These are phyloP conservation scores for Bergia puertoricense DNA, from an alignment of 92 coral and sea anemone species.

Conservation along the genomic window DNA sequence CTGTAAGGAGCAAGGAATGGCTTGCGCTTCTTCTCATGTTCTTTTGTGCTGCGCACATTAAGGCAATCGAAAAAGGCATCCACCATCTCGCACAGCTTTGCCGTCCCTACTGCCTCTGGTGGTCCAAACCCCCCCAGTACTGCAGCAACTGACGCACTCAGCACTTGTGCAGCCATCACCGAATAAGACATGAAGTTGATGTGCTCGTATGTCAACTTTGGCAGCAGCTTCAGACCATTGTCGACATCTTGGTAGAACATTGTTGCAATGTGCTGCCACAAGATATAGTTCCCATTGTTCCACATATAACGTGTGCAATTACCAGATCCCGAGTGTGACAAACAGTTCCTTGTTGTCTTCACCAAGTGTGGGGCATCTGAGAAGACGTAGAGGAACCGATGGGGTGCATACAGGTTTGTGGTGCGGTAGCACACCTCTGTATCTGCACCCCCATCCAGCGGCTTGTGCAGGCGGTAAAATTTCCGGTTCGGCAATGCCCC, in stretches of 20 bases:
- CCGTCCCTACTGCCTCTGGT: slow-evolving; percentile 57
- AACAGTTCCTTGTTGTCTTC: slow-evolving; percentile 63
- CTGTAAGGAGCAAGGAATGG: not conserved
- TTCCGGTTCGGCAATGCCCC: slow-evolving; percentile 36
- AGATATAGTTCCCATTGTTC: slow-evolving; percentile 53
- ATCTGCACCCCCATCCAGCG: slow-evolving; percentile 52
- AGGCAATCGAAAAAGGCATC: slow-evolving; percentile 59
- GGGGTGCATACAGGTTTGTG: slow-evolving; percentile 43
- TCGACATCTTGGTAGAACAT: slow-evolving; percentile 65
- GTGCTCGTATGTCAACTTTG: slow-evolving; percentile 61
- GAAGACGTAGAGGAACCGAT: slow-evolving; percentile 40
- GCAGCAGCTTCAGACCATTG: slow-evolving; percentile 58
- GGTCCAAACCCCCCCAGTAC: slow-evolving; percentile 51
- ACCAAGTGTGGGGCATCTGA: slow-evolving; percentile 56
- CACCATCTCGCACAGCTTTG: slow-evolving; percentile 62
- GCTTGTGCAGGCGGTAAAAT: slow-evolving; percentile 50
- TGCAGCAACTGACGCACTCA: slow-evolving; percentile 63
- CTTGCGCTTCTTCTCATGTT: not conserved
- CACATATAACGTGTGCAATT: slow-evolving; percentile 59
- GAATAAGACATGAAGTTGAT: slow-evolving; percentile 50
- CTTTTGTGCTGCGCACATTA: slow-evolving; percentile 60
- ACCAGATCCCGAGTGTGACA: slow-evolving; percentile 56
- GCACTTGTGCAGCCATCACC: slow-evolving; percentile 62
- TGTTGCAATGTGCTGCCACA: slow-evolving; percentile 54
- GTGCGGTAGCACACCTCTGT: slow-evolving; percentile 55